These are phyloP conservation scores for Holothuria leucospilota DNA, from an alignment of 53 echinoderm and acorn worm genomes.

Conservation along the genomic window DNA sequence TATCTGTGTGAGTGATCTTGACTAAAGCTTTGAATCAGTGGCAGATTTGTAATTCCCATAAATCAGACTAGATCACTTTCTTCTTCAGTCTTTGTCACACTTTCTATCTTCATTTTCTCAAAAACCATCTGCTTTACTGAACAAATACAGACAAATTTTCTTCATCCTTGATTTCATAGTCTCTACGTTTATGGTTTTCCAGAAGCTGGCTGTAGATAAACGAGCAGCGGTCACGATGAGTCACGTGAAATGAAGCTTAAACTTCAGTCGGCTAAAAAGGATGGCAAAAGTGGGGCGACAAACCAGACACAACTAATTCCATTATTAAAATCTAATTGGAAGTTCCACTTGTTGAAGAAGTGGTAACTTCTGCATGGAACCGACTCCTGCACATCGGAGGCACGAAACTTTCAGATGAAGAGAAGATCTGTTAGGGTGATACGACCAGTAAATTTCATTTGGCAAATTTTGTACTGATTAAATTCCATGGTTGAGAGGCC, in stretches of 20 bases:
- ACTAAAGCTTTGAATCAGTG: no score
- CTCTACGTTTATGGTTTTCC: conserved; percentile 17
- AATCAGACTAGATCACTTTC: no score
- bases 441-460: conserved; percentile 2
- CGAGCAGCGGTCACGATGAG: conserved; percentile 39
- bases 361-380: conserved; percentile 17
- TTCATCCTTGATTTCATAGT: conserved; percentile 49
- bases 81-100: no score
- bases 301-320: conserved; percentile 52
- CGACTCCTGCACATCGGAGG: neutral
- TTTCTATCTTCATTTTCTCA: neutral
- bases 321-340: conserved; percentile 50
- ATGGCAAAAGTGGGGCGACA: conserved; percentile 17
- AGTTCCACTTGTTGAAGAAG: conserved; percentile 50
- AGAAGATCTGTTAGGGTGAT: conserved; percentile 19
- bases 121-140: conserved; percentile 48
- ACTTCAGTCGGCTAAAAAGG: conserved; percentile 1
- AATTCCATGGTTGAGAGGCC: conserved; percentile 40
- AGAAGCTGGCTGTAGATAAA: conserved; percentile 40
- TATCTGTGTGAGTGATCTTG: no score
- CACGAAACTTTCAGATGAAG: conserved; percentile 1
- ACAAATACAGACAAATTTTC: conserved; percentile 54
- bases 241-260: conserved; percentile 42
- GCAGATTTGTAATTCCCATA: no score
- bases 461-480: conserved; percentile 31